phyloP scores from a whole-genome alignment of 2,797 vertebrate genomes.

The Thalassophryne amazonica region DNA sequence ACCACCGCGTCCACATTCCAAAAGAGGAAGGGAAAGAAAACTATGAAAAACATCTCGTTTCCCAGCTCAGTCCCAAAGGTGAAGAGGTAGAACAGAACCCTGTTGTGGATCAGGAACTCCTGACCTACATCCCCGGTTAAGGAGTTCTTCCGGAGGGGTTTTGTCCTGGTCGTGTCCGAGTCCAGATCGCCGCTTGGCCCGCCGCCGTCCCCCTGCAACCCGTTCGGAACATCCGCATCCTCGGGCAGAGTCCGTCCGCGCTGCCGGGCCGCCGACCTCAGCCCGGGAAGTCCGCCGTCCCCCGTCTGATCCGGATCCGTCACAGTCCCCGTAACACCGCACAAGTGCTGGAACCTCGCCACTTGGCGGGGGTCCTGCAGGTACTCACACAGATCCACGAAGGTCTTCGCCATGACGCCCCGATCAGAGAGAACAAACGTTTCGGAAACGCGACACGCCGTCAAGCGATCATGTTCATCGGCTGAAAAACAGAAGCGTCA shows the following conservation, averaged over 20 bases:
- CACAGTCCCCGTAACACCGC: slow-evolving; percentile 84
- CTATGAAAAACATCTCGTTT: slow-evolving; percentile 97
- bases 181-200: slow-evolving; percentile 1
- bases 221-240: slow-evolving; percentile 31
- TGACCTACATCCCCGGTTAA: slow-evolving; percentile 88
- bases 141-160: slow-evolving; percentile 89
- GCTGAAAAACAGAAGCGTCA: no score
- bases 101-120: slow-evolving; percentile 87
- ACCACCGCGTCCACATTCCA: slow-evolving; percentile 95
- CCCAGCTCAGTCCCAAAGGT: slow-evolving; percentile 93
- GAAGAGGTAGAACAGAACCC: slow-evolving; percentile 91
- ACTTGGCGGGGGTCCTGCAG: slow-evolving; percentile 89
- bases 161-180: slow-evolving; percentile 42
- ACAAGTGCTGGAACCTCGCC: slow-evolving; percentile 87
- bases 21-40: slow-evolving; percentile 95
- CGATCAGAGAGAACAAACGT: no score
- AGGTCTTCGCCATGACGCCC: slow-evolving; percentile 65
- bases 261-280: slow-evolving; percentile 44
- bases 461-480: no score
- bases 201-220: slow-evolving; percentile 25
- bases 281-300: slow-evolving; percentile 18
- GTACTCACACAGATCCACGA: slow-evolving; percentile 64
- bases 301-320: slow-evolving; percentile 33
- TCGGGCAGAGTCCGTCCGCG: background rate
- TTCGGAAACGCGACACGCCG: no score